These are phyloP conservation scores for Panopea generosa DNA, from an alignment of 2,888 invertebrate species.

Conservation along the genomic window DNA sequence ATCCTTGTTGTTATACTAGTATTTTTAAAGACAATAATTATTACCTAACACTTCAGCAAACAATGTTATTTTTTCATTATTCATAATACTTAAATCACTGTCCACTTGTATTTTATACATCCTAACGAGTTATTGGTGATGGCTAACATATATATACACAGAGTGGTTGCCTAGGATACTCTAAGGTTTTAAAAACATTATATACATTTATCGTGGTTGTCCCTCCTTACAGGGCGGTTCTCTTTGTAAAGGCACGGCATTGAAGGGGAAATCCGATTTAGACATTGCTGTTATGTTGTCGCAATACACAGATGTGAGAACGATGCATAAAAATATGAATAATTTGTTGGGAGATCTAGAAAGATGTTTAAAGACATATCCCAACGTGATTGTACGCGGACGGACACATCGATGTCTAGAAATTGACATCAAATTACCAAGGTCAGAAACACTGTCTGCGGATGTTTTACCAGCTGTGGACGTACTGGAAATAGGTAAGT, in stretches of 20 bases:
- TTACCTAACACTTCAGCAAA: no score
- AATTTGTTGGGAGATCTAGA: constrained; percentile 3
- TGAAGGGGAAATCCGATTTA: constrained; percentile 30
- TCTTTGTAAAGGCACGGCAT: constrained; percentile 42
- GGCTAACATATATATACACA: no score
- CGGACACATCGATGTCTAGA: neutral
- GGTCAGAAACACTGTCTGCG: neutral
- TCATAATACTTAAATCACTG: no score
- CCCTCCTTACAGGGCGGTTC: constrained; percentile 40
- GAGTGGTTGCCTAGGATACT: no score
- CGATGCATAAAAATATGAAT: neutral
- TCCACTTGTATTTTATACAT: no score
- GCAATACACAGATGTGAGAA: constrained; percentile 2
- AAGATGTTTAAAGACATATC: neutral
- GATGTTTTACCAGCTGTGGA: constrained; percentile 5
- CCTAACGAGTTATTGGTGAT: no score
- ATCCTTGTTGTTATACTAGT: no score
- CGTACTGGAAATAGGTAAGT: constrained; percentile 3
- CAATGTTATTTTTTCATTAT: no score
- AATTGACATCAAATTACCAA: neutral
- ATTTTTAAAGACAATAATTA: no score
- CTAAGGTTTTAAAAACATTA: no score
- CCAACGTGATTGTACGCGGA: neutral
- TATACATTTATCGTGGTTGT: no score
- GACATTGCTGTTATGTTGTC: constrained; percentile 29